Conservation (phyloP, 2,113 vertebrate species). For the Columba livia region DNA sequence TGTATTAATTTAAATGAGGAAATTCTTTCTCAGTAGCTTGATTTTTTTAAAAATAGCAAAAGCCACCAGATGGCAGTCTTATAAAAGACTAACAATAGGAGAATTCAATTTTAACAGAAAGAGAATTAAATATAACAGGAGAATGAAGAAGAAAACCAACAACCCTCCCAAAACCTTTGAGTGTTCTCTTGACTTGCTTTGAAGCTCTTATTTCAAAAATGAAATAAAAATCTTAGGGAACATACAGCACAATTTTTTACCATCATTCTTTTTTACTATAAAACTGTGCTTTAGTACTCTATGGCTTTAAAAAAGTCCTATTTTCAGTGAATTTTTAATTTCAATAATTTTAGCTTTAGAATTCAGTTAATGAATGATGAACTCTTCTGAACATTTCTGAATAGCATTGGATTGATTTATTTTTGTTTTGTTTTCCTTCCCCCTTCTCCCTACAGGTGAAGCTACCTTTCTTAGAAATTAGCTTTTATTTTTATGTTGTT, state of each 20-base stretch:
- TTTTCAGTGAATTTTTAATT: background rate
- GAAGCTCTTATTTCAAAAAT: background rate
- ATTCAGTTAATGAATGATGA: background rate
- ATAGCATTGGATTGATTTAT: background rate
- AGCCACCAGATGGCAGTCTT: slow-evolving; percentile 76
- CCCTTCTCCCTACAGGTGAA: background rate
- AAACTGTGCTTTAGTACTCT: background rate
- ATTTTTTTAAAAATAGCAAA: background rate
- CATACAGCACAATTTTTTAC: background rate
- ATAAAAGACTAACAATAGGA: slow-evolving; percentile 1
- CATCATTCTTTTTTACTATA: rapidly evolving
- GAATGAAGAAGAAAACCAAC: background rate
- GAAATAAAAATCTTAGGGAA: background rate
- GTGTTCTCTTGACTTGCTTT: background rate
- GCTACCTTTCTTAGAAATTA: background rate
- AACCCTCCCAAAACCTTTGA: background rate
- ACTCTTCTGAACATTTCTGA: background rate
- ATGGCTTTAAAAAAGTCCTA: background rate
- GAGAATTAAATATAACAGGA: background rate
- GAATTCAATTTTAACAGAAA: background rate
- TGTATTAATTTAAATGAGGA: background rate
- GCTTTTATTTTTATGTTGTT: background rate
- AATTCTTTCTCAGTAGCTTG: background rate
- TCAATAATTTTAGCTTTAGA: background rate
- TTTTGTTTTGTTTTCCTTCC: background rate